These are phyloP conservation scores for Anguilla rostrata DNA, from an alignment of 2,113 vertebrate genomes.

Conservation along the genomic window DNA sequence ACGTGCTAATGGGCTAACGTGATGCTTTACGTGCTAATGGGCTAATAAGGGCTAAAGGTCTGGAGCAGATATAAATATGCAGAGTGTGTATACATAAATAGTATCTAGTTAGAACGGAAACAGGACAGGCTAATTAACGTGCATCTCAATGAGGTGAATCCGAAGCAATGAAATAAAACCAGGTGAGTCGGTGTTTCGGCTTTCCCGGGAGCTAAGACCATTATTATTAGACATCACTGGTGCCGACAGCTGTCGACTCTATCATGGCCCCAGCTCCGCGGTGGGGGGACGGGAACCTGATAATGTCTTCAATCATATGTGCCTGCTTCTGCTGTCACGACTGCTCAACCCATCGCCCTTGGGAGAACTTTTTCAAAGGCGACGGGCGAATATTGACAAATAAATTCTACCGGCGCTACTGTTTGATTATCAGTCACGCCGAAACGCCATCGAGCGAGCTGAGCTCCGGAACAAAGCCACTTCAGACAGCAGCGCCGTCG, in stretches of 20 bases:
- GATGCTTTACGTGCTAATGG: no score
- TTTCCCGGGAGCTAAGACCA: neutral
- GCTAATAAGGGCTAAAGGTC: neutral
- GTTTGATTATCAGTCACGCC: constrained; percentile 63
- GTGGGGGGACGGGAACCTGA: constrained; percentile 19
- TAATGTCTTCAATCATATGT: constrained; percentile 69
- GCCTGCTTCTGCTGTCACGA: constrained; percentile 58
- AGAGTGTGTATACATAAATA: no score
- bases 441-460: neutral
- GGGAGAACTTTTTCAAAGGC: constrained; percentile 71
- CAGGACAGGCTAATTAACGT: neutral
- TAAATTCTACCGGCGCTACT: constrained; percentile 66
- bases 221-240: neutral
- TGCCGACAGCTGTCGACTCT: neutral
- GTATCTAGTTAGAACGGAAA: neutral
- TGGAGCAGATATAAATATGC: neutral
- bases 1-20: no score
- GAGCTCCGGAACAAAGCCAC: neutral
- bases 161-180: neutral
- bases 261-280: neutral
- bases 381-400: constrained; percentile 73
- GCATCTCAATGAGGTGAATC: neutral
- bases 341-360: constrained; percentile 71
- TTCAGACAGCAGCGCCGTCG: neutral
- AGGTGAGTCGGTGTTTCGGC: neutral